phyloP scores from a whole-genome alignment of 2,113 vertebrate species.

The Boleophthalmus pectinirostris region DNA sequence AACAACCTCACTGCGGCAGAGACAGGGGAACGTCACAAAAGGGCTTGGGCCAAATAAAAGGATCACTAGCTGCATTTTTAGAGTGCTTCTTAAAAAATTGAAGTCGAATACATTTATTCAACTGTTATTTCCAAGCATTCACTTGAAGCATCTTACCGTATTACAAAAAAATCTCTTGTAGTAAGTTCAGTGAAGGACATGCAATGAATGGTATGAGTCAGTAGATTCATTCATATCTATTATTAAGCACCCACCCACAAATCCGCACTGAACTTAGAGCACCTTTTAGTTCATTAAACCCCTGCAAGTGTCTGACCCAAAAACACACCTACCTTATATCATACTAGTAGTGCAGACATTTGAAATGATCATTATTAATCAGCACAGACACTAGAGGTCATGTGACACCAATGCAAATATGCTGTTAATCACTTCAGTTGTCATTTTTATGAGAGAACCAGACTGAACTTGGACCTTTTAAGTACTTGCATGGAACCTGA shows the following conservation, averaged over 20 bases:
- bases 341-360: constrained; percentile 32
- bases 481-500: constrained; percentile 2
- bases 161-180: constrained; percentile 17
- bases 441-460: constrained; percentile 13
- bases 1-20: constrained; percentile 9
- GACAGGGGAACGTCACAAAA: constrained; percentile 11
- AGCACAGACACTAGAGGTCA: constrained; percentile 22
- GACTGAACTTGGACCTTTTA: constrained; percentile 25
- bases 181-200: constrained; percentile 40
- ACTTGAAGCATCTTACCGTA: constrained; percentile 13
- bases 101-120: neutral
- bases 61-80: neutral
- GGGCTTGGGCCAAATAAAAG: constrained; percentile 7
- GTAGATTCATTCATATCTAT: constrained; percentile 50
- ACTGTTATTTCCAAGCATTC: constrained; percentile 12
- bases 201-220: constrained; percentile 46
- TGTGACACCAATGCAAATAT: constrained; percentile 27
- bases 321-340: constrained; percentile 8
- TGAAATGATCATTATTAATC: constrained; percentile 31
- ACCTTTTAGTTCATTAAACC: constrained; percentile 47
- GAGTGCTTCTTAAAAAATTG: constrained; percentile 18
- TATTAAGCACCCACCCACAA: constrained; percentile 40
- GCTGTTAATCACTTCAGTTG: constrained; percentile 9
- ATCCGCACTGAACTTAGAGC: constrained; percentile 29
- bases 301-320: constrained; percentile 9